Base-by-base conservation (phyloP, 2,888 invertebrate species). In the Bellardia pandia region DNA sequence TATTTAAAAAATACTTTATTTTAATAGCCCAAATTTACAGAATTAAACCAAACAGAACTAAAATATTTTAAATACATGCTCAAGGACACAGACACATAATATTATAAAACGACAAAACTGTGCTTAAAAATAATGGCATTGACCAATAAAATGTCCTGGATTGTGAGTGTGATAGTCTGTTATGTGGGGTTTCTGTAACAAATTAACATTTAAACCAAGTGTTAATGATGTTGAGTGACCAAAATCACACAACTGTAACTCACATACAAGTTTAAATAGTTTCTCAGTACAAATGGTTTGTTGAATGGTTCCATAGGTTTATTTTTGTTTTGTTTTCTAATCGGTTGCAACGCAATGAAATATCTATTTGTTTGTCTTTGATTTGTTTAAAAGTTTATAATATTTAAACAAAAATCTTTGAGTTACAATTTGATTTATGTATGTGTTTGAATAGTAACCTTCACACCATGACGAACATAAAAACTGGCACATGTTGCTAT, bases 361-460 rank as follows among this genome's bases (percentile, higher is more conserved):
- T 74, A 56, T 66, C 33, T 66, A 4, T 51, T 4, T 33, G 37
- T 45, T 66, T 9, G 14, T 14, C 16, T 60, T 48, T 79, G 68
- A 79, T 71, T 79, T 80, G 53, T 53, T 72, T 64, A 13, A 53
- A 66, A 74, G 64, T 66, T 72, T 66, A 74, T 9, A 71, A 80
- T 72, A 64, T 64, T 30, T 9, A 56, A 42, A 33, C 42, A 64
- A 23, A 71, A 51, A 80, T 51, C 62, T 45, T 56, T 51, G 16
- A 62, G 40, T 16, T 42, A 72, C 62, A 80, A 37, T 74, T 71
- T 79, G 79, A 71, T 80, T 74, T 80, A 80, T 64, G 33, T 80
- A 80, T 64, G 33, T 42, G 23, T 71, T 42, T 30, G 6, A 51
- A 60, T 40, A 40, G 33, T 23, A 76, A 62, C 33, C 23, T 66